These are phyloP conservation scores for Cheilosia impressa DNA, from an alignment of 2,888 invertebrate species.

Conservation along the genomic window DNA sequence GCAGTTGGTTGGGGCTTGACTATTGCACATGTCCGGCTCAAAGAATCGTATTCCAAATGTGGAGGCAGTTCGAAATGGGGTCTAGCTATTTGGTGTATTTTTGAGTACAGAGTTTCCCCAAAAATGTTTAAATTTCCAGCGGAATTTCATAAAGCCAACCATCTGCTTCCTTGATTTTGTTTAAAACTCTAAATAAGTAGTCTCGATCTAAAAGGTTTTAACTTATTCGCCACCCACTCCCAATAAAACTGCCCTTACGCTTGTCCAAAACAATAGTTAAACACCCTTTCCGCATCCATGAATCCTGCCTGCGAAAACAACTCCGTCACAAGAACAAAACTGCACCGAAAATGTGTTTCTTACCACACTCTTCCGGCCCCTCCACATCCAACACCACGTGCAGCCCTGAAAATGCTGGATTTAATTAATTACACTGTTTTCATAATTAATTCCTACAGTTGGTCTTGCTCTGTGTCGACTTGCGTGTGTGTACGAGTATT, in stretches of 20 bases:
- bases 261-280: constrained; percentile 1
- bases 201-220: no score
- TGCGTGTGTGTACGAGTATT: constrained; percentile 17
- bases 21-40: no score
- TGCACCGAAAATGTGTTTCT: constrained; percentile 1
- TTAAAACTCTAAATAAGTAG: no score
- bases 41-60: no score
- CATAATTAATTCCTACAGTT: constrained; percentile 67
- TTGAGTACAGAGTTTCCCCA: no score
- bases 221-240: neutral
- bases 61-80: no score
- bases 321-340: constrained; percentile 43
- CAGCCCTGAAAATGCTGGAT: constrained; percentile 39
- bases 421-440: constrained; percentile 67
- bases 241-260: neutral
- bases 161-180: no score
- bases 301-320: constrained; percentile 33
- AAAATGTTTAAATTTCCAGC: no score
- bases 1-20: no score
- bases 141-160: no score
- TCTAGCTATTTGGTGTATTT: no score
- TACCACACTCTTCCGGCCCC: neutral
- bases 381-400: neutral
- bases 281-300: neutral
- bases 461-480: constrained; percentile 8